Evolutionary conservation across 2,797 vertebrate species (phyloP), one percentile per base, ranked within the genome.

Genomic region (Chelidonichthys spinosus): DNA sequence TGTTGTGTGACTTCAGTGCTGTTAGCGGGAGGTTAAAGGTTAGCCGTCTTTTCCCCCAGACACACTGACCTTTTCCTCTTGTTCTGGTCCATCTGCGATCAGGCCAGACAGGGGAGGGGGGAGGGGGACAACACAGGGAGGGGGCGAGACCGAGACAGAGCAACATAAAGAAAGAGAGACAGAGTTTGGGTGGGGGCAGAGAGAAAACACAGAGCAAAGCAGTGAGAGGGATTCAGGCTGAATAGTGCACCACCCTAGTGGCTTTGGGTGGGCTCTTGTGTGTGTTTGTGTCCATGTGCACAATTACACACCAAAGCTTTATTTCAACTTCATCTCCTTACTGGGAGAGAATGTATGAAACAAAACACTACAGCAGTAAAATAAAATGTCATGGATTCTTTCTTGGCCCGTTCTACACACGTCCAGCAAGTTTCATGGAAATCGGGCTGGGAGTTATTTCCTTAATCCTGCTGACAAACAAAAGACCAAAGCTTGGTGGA

Each of bases 1-100:
- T 59, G 36, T 68, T 83, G 46, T 64, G 63, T 59, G 66, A 82
- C 62, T 75, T 49, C 18, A 11, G 69, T 69, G 74, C 58, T 78
- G 42, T 82, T 64, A 78, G 46, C 17, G 6, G 25, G 66, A 86
- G 89, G 89, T 89, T 52, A 93, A 83, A 89, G 87, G 85, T 90
- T 83, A 79, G 46, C 72, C 4, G 66, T 70, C 56, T 78, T 76
- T 78, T 72, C 60, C 69, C 50, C 59, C 74, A 85, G 87, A 91
- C 81, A 82, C 69, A 44, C 13, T 79, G 83, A 88, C 87, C 88
- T 92, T 90, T 90, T 42, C 54, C 73, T 77, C 63, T 79, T 78
- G 69, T 77, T 68, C 60, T 17, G 43, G 56, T 81, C 63, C 55
- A 64, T 70, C 72, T 69, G 71, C 39, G 71, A 64, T 46, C 84